Percentiles rank a stretch among this genome's conserved stretches.
Conservation (phyloP, 2,113 vertebrate genomes). For the Tragelaphus buxtoni region DNA sequence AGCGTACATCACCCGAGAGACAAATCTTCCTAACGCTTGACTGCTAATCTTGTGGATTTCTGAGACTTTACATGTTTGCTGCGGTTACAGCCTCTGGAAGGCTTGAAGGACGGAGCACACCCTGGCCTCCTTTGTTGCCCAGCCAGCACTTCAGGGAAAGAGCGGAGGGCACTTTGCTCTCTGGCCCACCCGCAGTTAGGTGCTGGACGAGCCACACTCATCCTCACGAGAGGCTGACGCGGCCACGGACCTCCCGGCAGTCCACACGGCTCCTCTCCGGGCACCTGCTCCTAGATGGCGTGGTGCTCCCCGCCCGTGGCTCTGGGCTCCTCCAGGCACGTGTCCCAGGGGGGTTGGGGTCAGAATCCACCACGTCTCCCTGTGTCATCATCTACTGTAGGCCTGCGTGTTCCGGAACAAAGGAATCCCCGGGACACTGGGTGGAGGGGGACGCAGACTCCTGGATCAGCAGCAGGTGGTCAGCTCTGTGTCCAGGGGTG, state of each 20-base stretch:
- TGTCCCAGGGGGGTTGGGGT: background rate
- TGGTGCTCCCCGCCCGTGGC: no score
- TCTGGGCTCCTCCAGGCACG: background rate
- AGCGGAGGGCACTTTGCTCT: background rate
- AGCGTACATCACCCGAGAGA: accelerated
- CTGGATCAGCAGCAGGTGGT: background rate
- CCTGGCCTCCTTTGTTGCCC: background rate
- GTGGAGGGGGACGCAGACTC: background rate
- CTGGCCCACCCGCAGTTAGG: background rate
- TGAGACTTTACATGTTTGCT: background rate
- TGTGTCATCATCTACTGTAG: background rate
- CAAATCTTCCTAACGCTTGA: background rate
- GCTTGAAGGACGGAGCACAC: background rate
- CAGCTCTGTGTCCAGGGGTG: background rate
- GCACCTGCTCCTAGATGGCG: accelerated
- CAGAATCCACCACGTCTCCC: background rate
- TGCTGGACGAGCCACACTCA: background rate
- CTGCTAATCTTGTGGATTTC: background rate
- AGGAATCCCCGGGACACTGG: background rate
- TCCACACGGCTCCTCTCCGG: accelerated
- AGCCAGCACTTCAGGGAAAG: background rate
- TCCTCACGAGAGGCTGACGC: background rate
- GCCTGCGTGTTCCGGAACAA: background rate
- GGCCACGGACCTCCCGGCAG: background rate
- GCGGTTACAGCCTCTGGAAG: background rate